phyloP scores from a whole-genome alignment of 1,140 invertebrate species.

The Helicoverpa zea region DNA sequence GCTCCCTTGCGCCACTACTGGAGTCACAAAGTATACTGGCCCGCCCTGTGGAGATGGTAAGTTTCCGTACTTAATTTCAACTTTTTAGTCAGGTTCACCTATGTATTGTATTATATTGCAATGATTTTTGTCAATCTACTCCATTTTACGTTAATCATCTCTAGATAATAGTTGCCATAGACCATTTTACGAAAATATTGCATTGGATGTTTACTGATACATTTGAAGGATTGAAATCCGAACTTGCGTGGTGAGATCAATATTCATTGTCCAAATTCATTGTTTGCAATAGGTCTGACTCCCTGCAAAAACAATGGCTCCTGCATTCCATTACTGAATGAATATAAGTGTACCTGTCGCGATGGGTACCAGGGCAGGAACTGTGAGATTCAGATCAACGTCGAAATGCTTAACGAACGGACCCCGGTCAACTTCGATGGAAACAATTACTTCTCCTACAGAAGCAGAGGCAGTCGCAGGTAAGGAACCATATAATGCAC shows the following conservation, averaged over 20 bases:
- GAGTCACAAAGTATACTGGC: slow-evolving; percentile 81
- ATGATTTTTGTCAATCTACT: too few species aligned
- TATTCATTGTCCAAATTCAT: neutral
- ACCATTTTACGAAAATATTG: too few species aligned
- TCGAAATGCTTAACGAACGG: slow-evolving; percentile 82
- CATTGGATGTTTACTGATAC: too few species aligned
- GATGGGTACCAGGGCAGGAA: slow-evolving; percentile 83
- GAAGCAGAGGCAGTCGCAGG: slow-evolving; percentile 84
- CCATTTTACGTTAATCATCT: too few species aligned
- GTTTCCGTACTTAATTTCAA: slow-evolving; percentile 39
- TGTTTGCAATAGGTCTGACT: slow-evolving; percentile 74
- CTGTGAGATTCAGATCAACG: slow-evolving; percentile 82
- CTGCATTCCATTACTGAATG: slow-evolving; percentile 88
- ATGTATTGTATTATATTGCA: neutral
- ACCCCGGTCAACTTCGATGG: slow-evolving; percentile 84
- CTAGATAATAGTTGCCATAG: too few species aligned
- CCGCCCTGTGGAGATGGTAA: slow-evolving; percentile 83
- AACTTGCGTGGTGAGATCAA: too few species aligned
- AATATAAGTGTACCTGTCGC: slow-evolving; percentile 85
- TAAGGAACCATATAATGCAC: slow-evolving; percentile 56
- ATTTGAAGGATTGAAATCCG: too few species aligned
- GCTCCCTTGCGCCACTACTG: slow-evolving; percentile 82
- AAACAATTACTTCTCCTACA: slow-evolving; percentile 85
- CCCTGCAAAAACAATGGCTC: slow-evolving; percentile 90
- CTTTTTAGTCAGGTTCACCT: neutral